A percentile compares a stretch with the other conserved stretches of the same genome.
These are phyloP conservation scores for Heliconius ethilla DNA, from an alignment of 2,888 invertebrate species.

Conservation along the genomic window DNA sequence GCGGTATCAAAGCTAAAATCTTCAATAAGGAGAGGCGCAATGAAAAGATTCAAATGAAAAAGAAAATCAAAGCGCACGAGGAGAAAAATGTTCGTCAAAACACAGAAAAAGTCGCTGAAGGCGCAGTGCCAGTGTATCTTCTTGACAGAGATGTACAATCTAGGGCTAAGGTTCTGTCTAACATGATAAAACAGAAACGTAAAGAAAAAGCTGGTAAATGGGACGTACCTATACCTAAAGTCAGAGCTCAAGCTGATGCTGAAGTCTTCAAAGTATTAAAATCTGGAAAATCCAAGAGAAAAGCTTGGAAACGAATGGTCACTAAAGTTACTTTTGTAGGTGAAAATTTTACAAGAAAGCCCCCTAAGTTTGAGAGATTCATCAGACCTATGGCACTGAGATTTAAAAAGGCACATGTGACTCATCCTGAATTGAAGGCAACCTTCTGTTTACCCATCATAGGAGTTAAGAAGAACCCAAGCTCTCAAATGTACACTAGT, in stretches of 20 bases:
- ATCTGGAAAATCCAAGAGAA: conserved; percentile 95
- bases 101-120: conserved; percentile 91
- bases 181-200: conserved; percentile 99
- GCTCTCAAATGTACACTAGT: conserved; percentile 97
- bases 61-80: conserved; percentile 98
- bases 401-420: conserved; percentile 99
- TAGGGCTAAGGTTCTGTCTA: conserved; percentile 96
- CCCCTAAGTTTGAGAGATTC: conserved; percentile 99
- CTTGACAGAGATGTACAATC: conserved; percentile 97
- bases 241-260: conserved; percentile 96
- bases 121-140: conserved; percentile 97
- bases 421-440: conserved; percentile 99
- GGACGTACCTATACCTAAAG: conserved; percentile 99
- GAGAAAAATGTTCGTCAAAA: conserved; percentile 95
- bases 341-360: conserved; percentile 98
- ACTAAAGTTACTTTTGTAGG: conserved; percentile 99
- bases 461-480: conserved; percentile 99
- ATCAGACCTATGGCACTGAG: conserved; percentile 98
- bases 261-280: conserved; percentile 97
- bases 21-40: conserved; percentile 97
- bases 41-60: conserved; percentile 99
- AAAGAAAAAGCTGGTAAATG: conserved; percentile 99
- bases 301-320: conserved; percentile 99
- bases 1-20: conserved; percentile 98
- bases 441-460: conserved; percentile 98